These are phyloP conservation scores for Atherix ibis DNA, from an alignment of 2,888 invertebrate species.

Conservation along the genomic window DNA sequence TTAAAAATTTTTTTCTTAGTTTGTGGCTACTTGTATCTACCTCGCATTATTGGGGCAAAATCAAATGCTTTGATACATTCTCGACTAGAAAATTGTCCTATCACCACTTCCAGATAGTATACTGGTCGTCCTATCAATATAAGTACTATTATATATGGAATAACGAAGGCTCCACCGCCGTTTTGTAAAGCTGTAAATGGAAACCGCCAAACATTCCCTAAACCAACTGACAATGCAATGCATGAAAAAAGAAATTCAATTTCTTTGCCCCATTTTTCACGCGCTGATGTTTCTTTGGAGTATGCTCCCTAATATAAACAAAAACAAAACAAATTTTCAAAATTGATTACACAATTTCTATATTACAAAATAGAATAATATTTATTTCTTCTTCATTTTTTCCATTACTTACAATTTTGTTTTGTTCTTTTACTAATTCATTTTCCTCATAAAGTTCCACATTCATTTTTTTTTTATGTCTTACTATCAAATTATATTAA, in stretches of 20 bases:
- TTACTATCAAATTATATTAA: no score
- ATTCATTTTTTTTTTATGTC: no score
- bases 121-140: conserved; percentile 48
- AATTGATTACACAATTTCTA: no score
- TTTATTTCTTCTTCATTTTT: no score
- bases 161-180: conserved; percentile 50
- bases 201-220: conserved; percentile 53
- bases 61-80: conserved; percentile 51
- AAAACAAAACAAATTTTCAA: no score
- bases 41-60: conserved; percentile 50
- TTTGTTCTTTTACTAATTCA: no score
- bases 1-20: background rate
- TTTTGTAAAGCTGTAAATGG: conserved; percentile 48
- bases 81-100: conserved; percentile 56
- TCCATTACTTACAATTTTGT: no score
- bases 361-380: no score
- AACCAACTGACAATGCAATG: conserved; percentile 41
- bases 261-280: conserved; percentile 39
- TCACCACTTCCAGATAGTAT: conserved; percentile 53
- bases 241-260: conserved; percentile 48
- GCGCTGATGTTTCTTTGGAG: conserved; percentile 11
- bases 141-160: conserved; percentile 48
- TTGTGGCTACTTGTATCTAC: no score
- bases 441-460: no score
- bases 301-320: no score